phyloP scores from a whole-genome alignment of 2,113 vertebrate species.

The Entelurus aequoreus region DNA sequence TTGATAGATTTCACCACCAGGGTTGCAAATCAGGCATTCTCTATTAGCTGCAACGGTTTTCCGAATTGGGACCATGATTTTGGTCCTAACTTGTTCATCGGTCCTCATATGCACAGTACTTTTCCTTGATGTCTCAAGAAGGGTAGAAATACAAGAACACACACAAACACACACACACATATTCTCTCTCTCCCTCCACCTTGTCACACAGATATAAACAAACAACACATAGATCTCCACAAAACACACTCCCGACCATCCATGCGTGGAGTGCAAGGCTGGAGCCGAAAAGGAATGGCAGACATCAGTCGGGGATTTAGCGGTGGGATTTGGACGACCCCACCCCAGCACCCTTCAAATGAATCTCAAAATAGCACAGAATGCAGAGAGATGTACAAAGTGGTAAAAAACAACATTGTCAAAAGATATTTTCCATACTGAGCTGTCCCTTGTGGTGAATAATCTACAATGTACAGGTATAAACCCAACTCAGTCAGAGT shows the following conservation, averaged over 20 bases:
- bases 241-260: conserved; percentile 16
- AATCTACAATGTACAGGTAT: neutral
- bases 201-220: conserved; percentile 46
- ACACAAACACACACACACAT: too few species aligned
- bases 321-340: conserved; percentile 16
- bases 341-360: conserved; percentile 3
- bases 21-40: too few species aligned
- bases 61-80: too few species aligned
- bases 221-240: conserved; percentile 15
- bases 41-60: too few species aligned
- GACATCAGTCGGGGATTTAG: conserved; percentile 9
- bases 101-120: too few species aligned
- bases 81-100: too few species aligned
- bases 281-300: conserved; percentile 22
- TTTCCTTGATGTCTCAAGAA: too few species aligned
- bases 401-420: conserved; percentile 3
- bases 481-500: too few species aligned
- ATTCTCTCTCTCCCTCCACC: conserved; percentile 19
- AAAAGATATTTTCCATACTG: neutral
- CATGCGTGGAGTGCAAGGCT: neutral
- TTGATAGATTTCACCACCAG: too few species aligned
- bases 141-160: too few species aligned
- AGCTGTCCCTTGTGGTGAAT: neutral
- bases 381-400: neutral
- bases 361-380: conserved; percentile 15